These are phyloP conservation scores for Premnoplex brunnescens DNA, from an alignment of 2,797 vertebrate genomes.

Conservation along the genomic window DNA sequence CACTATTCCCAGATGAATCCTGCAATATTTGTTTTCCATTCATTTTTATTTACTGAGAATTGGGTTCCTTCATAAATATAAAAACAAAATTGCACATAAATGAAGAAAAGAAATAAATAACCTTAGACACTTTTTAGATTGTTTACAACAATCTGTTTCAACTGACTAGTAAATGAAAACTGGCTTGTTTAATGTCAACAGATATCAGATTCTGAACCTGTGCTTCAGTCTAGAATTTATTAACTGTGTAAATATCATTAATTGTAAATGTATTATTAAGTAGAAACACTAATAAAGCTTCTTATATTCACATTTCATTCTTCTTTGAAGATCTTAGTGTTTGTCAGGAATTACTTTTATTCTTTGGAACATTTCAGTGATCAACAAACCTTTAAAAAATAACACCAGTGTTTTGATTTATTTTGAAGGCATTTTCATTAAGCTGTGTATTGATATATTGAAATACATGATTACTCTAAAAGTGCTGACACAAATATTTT, in stretches of 20 bases:
- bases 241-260: slow-evolving; percentile 43
- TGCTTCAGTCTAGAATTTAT: slow-evolving; percentile 38
- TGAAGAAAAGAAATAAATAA: slow-evolving; percentile 64
- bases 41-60: slow-evolving; percentile 72
- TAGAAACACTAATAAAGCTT: slow-evolving; percentile 13
- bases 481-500: slow-evolving; percentile 70
- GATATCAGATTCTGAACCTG: slow-evolving; percentile 34
- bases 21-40: slow-evolving; percentile 73
- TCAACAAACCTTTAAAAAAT: slow-evolving; percentile 5
- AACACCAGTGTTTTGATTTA: slow-evolving; percentile 49
- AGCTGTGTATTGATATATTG: slow-evolving; percentile 41
- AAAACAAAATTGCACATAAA: slow-evolving; percentile 70
- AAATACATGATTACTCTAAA: slow-evolving; percentile 66
- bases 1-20: slow-evolving; percentile 33
- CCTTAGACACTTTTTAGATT: slow-evolving; percentile 50
- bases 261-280: slow-evolving; percentile 70
- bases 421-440: slow-evolving; percentile 71
- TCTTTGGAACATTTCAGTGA: slow-evolving; percentile 32
- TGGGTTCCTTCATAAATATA: slow-evolving; percentile 75
- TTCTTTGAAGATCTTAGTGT: slow-evolving; percentile 8
- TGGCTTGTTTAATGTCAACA: slow-evolving; percentile 44
- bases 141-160: slow-evolving; percentile 63
- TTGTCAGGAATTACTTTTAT: slow-evolving; percentile 48
- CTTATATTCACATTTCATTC: neutral
- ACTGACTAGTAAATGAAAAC: slow-evolving; percentile 46